Percentiles rank a stretch among this genome's conserved stretches.
Conservation (phyloP, 1,140 invertebrate genomes). For the Habropoda laboriosa region DNA sequence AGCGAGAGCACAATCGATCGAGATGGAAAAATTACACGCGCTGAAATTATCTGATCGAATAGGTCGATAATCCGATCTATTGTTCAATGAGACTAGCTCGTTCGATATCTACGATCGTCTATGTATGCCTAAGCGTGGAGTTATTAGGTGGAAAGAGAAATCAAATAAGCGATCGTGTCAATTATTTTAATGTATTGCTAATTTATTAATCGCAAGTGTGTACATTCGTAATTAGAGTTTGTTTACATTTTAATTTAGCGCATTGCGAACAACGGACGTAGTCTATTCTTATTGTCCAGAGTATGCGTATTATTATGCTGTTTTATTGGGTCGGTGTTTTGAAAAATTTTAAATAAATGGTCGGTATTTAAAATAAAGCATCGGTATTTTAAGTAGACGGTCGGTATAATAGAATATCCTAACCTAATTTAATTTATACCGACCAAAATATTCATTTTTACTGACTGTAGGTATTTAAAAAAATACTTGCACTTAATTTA, state of each 20-base stretch:
- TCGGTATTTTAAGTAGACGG: no score
- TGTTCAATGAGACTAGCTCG: neutral
- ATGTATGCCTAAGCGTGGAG: neutral
- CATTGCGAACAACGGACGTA: neutral
- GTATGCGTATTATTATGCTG: neutral
- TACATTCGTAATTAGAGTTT: neutral
- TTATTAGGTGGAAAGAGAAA: neutral
- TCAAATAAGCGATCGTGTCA: neutral
- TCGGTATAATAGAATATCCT: no score
- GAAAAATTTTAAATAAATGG: no score
- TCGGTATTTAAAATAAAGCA: no score
- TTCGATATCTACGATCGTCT: neutral
- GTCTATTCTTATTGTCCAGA: neutral
- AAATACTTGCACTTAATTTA: no score
- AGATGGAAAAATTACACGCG: neutral
- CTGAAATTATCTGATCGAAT: constrained; percentile 5
- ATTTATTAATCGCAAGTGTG: neutral
- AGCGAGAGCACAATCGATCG: neutral
- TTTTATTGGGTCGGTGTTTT: no score
- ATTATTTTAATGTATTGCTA: neutral
- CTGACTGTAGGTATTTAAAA: no score
- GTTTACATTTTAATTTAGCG: neutral
- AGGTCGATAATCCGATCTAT: constrained; percentile 2
- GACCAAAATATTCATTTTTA: no score
- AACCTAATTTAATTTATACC: no score